These are phyloP conservation scores for Clarias platycephalus DNA, from an alignment of 2,797 vertebrate species.

Conservation along the genomic window DNA sequence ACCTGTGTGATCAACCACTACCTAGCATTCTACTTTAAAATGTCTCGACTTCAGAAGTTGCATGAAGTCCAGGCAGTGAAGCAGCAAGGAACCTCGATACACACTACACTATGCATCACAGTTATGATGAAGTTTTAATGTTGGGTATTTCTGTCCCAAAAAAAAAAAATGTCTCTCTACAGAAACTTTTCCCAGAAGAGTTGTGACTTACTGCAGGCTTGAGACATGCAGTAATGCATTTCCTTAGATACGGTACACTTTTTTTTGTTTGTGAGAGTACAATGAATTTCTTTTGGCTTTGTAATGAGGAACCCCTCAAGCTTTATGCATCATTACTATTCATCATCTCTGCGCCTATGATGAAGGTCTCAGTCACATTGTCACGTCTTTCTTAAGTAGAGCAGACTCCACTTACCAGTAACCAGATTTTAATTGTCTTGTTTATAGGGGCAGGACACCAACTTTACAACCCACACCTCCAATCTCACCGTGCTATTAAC, in stretches of 20 bases:
- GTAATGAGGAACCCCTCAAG: neutral
- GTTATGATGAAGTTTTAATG: neutral
- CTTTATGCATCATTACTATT: neutral
- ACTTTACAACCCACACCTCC: neutral
- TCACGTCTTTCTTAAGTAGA: neutral
- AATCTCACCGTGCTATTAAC: slow-evolving; percentile 1
- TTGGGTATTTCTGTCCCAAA: neutral
- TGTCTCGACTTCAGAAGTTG: neutral
- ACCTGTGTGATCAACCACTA: neutral
- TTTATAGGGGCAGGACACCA: slow-evolving; percentile 9
- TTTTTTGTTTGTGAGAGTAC: neutral
- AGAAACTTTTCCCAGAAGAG: neutral
- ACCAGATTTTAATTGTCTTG: neutral
- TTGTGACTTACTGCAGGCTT: neutral
- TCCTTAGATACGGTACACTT: neutral
- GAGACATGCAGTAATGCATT: neutral
- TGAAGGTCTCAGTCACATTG: neutral
- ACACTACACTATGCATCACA: neutral
- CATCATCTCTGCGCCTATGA: neutral
- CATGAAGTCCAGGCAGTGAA: neutral
- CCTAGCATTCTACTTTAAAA: neutral
- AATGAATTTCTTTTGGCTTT: neutral
- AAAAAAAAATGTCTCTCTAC: neutral
- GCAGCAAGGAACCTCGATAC: neutral
- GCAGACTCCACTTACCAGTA: neutral